Evolutionary conservation across 2,888 invertebrate genomes (phyloP).

Genomic region (Leptinotarsa tumamoca): DNA sequence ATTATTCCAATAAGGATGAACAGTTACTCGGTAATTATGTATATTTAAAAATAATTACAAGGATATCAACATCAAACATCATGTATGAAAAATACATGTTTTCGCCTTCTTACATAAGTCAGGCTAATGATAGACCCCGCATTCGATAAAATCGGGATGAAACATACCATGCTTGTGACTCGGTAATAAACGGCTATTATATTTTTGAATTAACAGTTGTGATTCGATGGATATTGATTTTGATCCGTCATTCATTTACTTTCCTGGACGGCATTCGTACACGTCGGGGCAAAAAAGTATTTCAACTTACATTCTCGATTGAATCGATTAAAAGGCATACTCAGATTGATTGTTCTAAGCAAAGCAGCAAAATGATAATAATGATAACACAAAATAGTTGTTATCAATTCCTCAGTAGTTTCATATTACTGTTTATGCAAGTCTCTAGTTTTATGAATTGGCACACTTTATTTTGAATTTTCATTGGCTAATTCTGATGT

Average conservation of each 20-base stretch:
- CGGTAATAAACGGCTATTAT: conserved; percentile 47
- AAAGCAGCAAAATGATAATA: no score
- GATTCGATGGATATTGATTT: conserved; percentile 37
- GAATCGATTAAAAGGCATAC: no score
- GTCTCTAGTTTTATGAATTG: no score
- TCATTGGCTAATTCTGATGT: no score
- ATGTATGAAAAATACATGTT: conserved; percentile 42
- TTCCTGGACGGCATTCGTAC: background rate
- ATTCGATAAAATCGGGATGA: conserved; percentile 47
- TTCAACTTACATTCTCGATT: no score
- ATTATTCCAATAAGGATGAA: conserved; percentile 40
- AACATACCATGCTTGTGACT: conserved; percentile 40
- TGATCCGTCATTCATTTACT: background rate
- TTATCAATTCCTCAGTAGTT: no score
- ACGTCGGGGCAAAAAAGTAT: background rate
- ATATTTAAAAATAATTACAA: conserved; percentile 49
- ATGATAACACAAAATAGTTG: no score
- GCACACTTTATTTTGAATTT: no score
- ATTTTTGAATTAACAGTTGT: conserved; percentile 43
- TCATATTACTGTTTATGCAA: no score
- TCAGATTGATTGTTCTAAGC: no score
- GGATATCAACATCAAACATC: conserved; percentile 44
- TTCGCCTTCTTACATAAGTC: conserved; percentile 44
- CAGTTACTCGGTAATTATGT: conserved; percentile 47
- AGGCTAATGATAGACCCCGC: conserved; percentile 44